Conservation (phyloP, 2,888 invertebrate species). For the Gastracanthus pulcherrimus region DNA sequence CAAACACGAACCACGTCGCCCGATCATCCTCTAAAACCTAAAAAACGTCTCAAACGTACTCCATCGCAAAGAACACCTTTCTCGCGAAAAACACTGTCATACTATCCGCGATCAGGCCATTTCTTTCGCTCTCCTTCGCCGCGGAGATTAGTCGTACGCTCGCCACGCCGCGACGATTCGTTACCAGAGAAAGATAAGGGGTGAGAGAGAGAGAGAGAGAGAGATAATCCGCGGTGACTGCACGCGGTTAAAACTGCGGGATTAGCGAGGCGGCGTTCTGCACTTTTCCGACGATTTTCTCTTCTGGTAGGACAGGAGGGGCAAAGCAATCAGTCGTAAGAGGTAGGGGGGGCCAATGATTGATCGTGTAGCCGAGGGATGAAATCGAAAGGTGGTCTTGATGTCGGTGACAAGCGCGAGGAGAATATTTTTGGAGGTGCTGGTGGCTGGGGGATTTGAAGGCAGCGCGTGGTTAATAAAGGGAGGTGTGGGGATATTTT, state of each 20-base stretch:
- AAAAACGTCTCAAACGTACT: background rate
- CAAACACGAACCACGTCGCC: too few species aligned
- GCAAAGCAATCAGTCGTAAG: background rate
- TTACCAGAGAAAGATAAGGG: too few species aligned
- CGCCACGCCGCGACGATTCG: slow-evolving; percentile 21
- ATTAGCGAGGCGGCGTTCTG: background rate
- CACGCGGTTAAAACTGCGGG: slow-evolving; percentile 5
- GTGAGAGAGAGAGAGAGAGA: too few species aligned
- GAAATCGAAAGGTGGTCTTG: background rate
- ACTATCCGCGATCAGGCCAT: background rate
- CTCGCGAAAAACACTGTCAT: background rate
- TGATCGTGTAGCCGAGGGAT: slow-evolving; percentile 8
- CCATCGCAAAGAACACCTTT: background rate
- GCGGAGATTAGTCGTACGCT: background rate
- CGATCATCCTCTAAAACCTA: too few species aligned
- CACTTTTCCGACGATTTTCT: background rate
- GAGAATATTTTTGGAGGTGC: background rate
- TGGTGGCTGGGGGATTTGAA: background rate
- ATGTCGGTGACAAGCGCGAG: background rate
- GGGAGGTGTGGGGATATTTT: too few species aligned
- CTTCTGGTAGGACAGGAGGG: background rate
- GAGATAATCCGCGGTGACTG: too few species aligned
- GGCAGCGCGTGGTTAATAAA: too few species aligned
- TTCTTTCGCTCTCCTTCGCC: background rate
- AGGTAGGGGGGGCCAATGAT: slow-evolving; percentile 34